Base-by-base conservation (phyloP, 2,113 vertebrate species). In the Lepidothrix coronata region DNA sequence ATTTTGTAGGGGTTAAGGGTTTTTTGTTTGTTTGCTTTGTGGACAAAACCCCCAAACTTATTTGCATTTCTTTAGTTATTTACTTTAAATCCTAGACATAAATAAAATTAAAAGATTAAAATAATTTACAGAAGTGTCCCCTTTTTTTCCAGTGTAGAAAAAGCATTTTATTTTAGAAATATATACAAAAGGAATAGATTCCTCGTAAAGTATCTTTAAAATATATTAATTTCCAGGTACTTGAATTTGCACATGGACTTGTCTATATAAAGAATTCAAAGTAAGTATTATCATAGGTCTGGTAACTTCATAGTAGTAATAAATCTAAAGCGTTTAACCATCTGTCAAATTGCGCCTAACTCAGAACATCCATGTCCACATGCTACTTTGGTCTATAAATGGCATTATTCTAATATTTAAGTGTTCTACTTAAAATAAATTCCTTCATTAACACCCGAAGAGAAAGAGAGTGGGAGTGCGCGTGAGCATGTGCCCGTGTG, bases 371-470 rank as follows among this genome's bases (percentile, higher is more conserved):
- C 22, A 81, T 43, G 93, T 62, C 88, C 88, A 92, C 88, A 94
- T 24, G 48, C 61, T 82, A 54, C 84, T 87, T 85, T 77, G 68
- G 79, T 77, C 82, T 87, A 95, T 88, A 94, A 85, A 90, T 70
- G 70, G 55, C 49, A 84, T 80, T 84, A 72, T 43, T 55, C 23
- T 91, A 89, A 95, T 84, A 96, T 61, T 87, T 44, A 73, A 88
- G 54, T 55, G 91, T 67, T 78, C 71, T 14, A 91, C 72, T 84
- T 71, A 55, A 93, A 88, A 91, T 87, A 94, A 91, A 88, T 94
- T 84, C 70, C 77, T 95, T 93, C 72, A 79, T 94, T 93, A 96
- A 61, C 75, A 70, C 58, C 41, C 44, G 0, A 72, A 82, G 58
- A 76, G 65, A 84, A 49, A 89, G 74, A 91, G 49, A 91, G 89